phyloP scores from a whole-genome alignment of 2,113 vertebrate species.

The Eublepharis macularius region DNA sequence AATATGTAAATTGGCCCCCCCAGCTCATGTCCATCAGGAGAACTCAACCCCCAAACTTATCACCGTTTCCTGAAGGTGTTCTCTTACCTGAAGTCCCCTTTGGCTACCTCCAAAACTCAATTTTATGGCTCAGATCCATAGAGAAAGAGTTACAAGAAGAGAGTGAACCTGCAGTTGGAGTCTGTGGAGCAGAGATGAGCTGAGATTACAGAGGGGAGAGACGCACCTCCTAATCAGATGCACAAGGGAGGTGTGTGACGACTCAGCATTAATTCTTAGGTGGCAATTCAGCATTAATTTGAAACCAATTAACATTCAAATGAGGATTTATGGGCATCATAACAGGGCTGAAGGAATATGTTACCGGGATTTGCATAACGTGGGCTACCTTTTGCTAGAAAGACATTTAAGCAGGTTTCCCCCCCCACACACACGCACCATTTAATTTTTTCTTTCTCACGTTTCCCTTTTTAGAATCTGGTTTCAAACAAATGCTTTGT shows the following conservation, averaged over 20 bases:
- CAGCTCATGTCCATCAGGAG: too few relatives aligned
- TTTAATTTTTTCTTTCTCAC: background rate
- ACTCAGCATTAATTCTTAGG: background rate
- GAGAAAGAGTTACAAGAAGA: too few relatives aligned
- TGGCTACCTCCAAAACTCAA: background rate
- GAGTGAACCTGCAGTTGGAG: too few relatives aligned
- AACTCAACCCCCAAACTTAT: background rate
- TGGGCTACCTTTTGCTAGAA: rapidly evolving
- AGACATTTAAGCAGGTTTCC: background rate
- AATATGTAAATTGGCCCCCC: too few relatives aligned
- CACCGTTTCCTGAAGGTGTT: background rate
- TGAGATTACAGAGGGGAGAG: background rate
- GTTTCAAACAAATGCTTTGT: too few relatives aligned
- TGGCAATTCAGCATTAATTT: slow-evolving; percentile 10
- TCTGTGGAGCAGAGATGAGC: background rate
- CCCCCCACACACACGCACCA: too few relatives aligned
- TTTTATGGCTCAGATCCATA: background rate
- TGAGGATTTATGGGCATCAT: slow-evolving; percentile 19
- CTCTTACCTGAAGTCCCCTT: background rate
- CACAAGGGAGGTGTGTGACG: background rate
- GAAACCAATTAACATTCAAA: slow-evolving; percentile 25
- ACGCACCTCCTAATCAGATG: background rate
- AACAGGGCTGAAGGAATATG: slow-evolving; percentile 12
- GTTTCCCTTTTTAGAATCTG: background rate
- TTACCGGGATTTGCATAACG: background rate